Percentiles rank a stretch among this genome's conserved stretches.
phyloP scores from a whole-genome alignment of 2,113 vertebrate species.

The Hippocampus zosterae region DNA sequence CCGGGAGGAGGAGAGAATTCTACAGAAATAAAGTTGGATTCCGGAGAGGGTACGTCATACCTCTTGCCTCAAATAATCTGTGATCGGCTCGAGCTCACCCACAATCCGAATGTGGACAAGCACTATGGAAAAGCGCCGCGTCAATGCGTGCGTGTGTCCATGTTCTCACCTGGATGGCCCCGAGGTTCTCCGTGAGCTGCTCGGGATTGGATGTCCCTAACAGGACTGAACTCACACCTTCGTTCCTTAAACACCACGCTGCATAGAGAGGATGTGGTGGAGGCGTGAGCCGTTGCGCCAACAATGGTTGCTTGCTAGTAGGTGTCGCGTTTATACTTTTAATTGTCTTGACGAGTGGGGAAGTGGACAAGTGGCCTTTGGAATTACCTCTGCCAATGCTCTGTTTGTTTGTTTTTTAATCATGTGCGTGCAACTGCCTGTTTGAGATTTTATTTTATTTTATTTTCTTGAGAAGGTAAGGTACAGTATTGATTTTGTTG shows the following conservation, averaged over 20 bases:
- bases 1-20: constrained; percentile 4
- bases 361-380: neutral
- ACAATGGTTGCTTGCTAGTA: neutral
- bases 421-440: neutral
- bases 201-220: constrained; percentile 93
- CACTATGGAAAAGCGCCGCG: too few species aligned
- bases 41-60: neutral
- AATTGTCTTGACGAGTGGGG: neutral
- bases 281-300: neutral
- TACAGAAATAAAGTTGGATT: neutral
- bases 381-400: neutral
- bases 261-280: neutral
- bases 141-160: neutral
- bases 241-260: constrained; percentile 97
- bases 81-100: too few species aligned
- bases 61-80: too few species aligned
- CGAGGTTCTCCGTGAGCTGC: constrained; percentile 95
- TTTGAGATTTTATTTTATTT: neutral
- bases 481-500: neutral
- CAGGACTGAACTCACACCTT: constrained; percentile 95
- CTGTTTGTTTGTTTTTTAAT: neutral
- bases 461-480: neutral
- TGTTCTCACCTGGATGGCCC: constrained; percentile 89
- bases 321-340: constrained; percentile 8
- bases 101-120: too few species aligned